Evolutionary conservation across 2,113 vertebrate species (phyloP).

Genomic region (Spea multiplicata): DNA sequence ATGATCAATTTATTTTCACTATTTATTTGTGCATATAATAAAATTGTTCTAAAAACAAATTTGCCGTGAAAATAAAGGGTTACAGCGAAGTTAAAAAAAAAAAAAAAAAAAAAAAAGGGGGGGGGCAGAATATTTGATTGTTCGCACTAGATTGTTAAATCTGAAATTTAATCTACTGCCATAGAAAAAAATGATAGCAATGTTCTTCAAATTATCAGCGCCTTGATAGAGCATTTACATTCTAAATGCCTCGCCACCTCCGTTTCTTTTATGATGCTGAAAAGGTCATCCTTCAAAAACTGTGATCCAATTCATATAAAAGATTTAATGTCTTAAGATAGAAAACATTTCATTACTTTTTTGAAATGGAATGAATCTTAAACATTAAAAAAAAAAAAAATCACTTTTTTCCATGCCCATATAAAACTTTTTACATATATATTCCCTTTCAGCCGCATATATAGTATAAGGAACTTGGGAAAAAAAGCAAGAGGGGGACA

Average conservation of each 20-base stretch:
- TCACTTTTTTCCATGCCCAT: conserved; percentile 37
- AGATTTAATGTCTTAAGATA: conserved; percentile 66
- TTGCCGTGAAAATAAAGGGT: conserved; percentile 36
- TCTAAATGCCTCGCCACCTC: conserved; percentile 61
- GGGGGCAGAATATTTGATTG: conserved; percentile 36
- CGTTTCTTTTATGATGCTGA: conserved; percentile 66
- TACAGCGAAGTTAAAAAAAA: conserved; percentile 21
- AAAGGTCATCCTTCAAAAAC: conserved; percentile 73
- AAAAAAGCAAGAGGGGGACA: too few relatives aligned
- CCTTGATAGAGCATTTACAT: conserved; percentile 60
- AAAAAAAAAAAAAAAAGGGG: too few relatives aligned
- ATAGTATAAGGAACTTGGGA: conserved; percentile 3
- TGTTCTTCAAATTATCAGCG: conserved; percentile 66
- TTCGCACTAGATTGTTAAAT: conserved; percentile 58
- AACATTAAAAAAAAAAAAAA: conserved; percentile 57
- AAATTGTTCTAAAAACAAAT: conserved; percentile 25
- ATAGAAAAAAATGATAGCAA: conserved; percentile 64
- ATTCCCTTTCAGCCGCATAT: not conserved
- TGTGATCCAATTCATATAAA: conserved; percentile 66
- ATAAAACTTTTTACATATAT: conserved; percentile 13
- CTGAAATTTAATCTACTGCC: conserved; percentile 63
- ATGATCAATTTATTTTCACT: conserved; percentile 41
- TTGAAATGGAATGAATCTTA: conserved; percentile 59
- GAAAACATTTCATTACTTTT: conserved; percentile 63
- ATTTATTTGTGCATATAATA: conserved; percentile 26